These are phyloP conservation scores for Ceuthmochares aereus DNA, from an alignment of 2,113 vertebrate species.

Conservation along the genomic window DNA sequence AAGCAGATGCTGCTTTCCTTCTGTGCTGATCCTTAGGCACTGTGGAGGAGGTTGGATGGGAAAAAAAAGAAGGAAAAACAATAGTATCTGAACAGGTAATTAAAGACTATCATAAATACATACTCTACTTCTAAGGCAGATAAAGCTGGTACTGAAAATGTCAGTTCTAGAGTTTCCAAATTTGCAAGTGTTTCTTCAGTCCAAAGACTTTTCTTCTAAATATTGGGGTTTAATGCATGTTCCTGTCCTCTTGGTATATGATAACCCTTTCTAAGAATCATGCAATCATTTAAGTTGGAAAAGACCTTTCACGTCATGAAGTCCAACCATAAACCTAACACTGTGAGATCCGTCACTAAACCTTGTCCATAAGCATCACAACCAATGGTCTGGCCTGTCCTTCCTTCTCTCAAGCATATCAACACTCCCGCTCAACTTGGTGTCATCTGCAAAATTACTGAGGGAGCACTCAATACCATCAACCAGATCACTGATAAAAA, in stretches of 20 bases:
- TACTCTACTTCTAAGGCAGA: neutral
- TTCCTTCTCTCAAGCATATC: neutral
- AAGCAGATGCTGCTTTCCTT: neutral
- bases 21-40: neutral
- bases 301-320: neutral
- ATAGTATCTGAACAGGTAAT: neutral
- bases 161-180: neutral
- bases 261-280: neutral
- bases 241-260: neutral
- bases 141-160: neutral
- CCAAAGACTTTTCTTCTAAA: neutral
- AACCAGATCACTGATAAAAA: neutral
- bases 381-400: neutral
- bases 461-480: neutral
- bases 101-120: neutral
- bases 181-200: neutral
- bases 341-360: neutral
- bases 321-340: neutral
- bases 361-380: neutral
- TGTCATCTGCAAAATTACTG: neutral
- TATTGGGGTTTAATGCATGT: neutral
- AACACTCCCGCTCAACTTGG: rapidly evolving
- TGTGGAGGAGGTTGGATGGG: neutral
- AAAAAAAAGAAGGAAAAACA: neutral
- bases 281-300: neutral